These are phyloP conservation scores for Syngnathus typhle DNA, from an alignment of 2,113 vertebrate genomes.

Conservation along the genomic window DNA sequence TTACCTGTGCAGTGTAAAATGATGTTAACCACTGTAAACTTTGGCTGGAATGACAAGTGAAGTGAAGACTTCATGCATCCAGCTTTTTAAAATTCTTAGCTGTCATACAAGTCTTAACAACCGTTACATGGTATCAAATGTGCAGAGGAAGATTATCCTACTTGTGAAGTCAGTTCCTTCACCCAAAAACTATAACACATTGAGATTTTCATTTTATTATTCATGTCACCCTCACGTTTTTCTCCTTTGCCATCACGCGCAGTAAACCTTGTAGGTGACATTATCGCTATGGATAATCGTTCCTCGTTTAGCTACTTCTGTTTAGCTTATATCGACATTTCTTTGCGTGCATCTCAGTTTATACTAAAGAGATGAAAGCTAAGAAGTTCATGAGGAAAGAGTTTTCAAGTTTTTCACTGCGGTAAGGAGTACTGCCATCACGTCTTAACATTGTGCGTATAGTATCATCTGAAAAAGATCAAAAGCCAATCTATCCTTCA, in stretches of 20 bases:
- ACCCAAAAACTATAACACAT: too few relatives aligned
- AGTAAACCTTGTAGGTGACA: too few relatives aligned
- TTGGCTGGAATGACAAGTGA: too few relatives aligned
- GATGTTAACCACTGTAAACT: too few relatives aligned
- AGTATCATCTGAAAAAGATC: too few relatives aligned
- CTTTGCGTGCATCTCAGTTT: not conserved
- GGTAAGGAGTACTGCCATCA: not conserved
- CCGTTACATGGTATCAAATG: not conserved
- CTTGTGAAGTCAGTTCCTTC: not conserved
- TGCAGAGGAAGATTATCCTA: not conserved
- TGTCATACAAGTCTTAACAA: not conserved
- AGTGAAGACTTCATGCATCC: not conserved
- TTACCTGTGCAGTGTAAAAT: too few relatives aligned
- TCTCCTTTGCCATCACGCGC: not conserved
- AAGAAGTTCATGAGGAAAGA: conserved; percentile 1
- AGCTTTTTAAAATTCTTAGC: not conserved
- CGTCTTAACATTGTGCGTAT: too few relatives aligned
- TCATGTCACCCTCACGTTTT: not conserved
- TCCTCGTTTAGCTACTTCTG: not conserved
- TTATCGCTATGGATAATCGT: not conserved
- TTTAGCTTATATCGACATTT: not conserved
- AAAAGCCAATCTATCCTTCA: too few relatives aligned
- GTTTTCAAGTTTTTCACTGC: not conserved
- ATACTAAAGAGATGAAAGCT: not conserved
- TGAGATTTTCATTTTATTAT: not conserved